phyloP scores from a whole-genome alignment of 2,113 vertebrate genomes.

The Apaloderma vittatum region DNA sequence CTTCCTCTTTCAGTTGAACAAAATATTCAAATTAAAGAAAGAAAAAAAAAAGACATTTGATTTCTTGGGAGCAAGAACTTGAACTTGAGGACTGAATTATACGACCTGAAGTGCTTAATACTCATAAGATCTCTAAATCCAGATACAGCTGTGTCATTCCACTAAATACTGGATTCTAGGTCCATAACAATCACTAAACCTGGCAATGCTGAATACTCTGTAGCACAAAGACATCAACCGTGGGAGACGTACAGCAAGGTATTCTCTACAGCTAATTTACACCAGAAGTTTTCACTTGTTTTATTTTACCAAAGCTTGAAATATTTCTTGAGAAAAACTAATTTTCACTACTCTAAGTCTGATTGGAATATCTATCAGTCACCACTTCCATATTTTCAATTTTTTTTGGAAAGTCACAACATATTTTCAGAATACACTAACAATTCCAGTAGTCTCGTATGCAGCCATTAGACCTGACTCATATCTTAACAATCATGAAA shows the following conservation, averaged over 20 bases:
- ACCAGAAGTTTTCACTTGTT: background rate
- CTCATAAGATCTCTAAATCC: background rate
- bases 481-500: background rate
- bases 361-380: background rate
- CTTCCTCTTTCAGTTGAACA: background rate
- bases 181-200: background rate
- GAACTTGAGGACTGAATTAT: background rate
- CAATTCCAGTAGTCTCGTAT: background rate
- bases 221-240: background rate
- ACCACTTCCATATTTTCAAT: background rate
- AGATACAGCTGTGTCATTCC: background rate
- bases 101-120: background rate
- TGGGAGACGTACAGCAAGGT: background rate
- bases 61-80: background rate
- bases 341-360: background rate
- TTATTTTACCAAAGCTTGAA: background rate
- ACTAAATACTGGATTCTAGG: background rate
- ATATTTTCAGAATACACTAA: background rate
- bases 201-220: background rate
- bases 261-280: background rate
- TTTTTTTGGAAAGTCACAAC: background rate
- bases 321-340: background rate
- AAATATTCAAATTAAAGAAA: background rate
- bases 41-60: background rate
- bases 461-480: background rate